Base-by-base conservation (phyloP, 2,888 invertebrate genomes). In the Corythucha ciliata region DNA sequence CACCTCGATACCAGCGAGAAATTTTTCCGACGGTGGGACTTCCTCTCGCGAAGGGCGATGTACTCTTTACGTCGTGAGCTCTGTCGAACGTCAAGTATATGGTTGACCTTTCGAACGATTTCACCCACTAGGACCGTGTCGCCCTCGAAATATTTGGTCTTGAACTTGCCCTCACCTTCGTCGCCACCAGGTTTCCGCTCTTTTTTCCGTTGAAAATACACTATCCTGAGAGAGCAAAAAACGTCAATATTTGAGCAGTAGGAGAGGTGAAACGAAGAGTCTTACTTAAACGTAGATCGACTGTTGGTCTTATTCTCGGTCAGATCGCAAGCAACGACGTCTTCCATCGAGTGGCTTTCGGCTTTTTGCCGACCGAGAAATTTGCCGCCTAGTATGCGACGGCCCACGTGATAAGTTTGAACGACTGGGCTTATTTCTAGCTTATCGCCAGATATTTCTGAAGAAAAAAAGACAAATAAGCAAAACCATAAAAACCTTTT, bases 141-240 rank as follows among this genome's bases (percentile, higher is more conserved):
- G 3, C 84, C 78, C 69, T 92, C 92, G 65, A 93, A 92, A 65
- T 88, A 88, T 62, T 88, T 87, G 64, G 83, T 80, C 66, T 90
- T 90, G 68, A 86, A 91, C 46, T 69, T 21, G 69, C 63, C 37
- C 63, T 60, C 21, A 51, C 55, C 44, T 41, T 56, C 54, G 48
- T 54, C 7, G 54, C n/a, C n/a, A n/a, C 48, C 22, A 61, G 52
- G n/a, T 64, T 61, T 29, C 63, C 60, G 49, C 60, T 61, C 58
- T 56, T 64, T 27, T 59, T 58, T 56, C n/a, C 46, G 32, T 26
- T 55, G 54, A 56, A 59, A 60, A 52, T 63, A 62, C 8, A 63
- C 62, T 29, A 63, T 53, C 50, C 63, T 63, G 51, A 6, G 51
- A 52, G 8, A 42, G 47, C 26, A 39, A 39, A 48, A 42, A 18